Base-by-base conservation (phyloP, 2,797 vertebrate genomes). In the Enteromius unitaeniatus region DNA sequence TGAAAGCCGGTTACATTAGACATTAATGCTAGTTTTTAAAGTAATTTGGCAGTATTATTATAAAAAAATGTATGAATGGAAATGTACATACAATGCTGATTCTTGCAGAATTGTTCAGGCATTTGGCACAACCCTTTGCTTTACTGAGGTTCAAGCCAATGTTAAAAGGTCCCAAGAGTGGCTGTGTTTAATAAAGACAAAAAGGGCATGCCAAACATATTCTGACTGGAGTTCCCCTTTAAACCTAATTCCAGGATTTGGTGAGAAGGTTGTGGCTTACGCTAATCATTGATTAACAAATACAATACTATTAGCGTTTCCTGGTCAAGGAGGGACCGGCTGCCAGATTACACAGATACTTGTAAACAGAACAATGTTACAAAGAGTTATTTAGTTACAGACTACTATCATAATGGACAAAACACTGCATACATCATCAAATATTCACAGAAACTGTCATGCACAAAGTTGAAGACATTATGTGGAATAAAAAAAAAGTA, bases 231-330 rank as follows among this genome's bases (percentile, higher is more conserved):
- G 51, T 79, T 84, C 42, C 65, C 67, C 42, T 73, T 49, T 37
- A 78, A 70, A 70, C 51, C 67, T 74, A 72, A 87, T 88, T 75
- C 84, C 79, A 87, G 90, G 91, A 93, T 93, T 93, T 93, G 90
- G 86, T 89, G 40, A 86, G 92, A 92, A 91, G 91, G 92, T 86
- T 85, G 88, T 26, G 9, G 79, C 74, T 75, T 88, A 90, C 40
- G 91, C 93, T 94, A 91, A 93, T 91, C 89, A 31, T 92, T 89
- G 89, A 92, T 92, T 94, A 93, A 92, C 88, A 77, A 90, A 90
- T 87, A 87, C 89, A 92, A 94, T 88, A 84, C 89, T 93, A 89
- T 93, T 92, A 93, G 89, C 83, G 83, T 88, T 87, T 88, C 86
- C 86, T 89, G 90, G 87, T 93, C 88, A 90, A 88, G 88, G 89